phyloP scores from a whole-genome alignment of 2,113 vertebrate species.

The Cinclus cinclus region DNA sequence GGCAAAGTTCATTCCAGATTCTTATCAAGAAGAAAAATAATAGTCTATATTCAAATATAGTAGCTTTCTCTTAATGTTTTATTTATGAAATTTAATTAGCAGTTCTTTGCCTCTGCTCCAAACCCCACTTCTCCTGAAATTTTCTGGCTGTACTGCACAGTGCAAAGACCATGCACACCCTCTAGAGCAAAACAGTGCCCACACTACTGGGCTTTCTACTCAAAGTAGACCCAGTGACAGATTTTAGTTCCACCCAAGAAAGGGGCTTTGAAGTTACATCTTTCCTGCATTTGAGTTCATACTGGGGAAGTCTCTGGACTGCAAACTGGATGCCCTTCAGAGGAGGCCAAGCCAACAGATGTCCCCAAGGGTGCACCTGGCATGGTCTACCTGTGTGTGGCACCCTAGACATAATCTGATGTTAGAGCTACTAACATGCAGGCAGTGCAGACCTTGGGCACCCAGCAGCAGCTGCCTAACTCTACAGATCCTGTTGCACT shows the following conservation, averaged over 20 bases:
- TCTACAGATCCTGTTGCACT: neutral
- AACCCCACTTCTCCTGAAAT: neutral
- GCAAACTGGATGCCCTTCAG: neutral
- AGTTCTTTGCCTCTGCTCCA: neutral
- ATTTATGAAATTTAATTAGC: conserved; percentile 24
- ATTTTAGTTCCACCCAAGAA: neutral
- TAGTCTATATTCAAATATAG: neutral
- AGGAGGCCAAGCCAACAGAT: neutral
- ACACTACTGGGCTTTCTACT: neutral
- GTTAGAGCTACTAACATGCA: neutral
- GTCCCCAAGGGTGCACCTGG: neutral
- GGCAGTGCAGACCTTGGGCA: neutral
- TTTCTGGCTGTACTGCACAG: neutral
- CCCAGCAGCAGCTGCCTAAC: neutral
- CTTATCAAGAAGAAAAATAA: neutral
- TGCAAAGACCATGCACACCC: neutral
- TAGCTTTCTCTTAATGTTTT: neutral
- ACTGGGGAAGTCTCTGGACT: neutral
- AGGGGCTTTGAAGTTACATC: neutral
- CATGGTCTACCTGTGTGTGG: neutral
- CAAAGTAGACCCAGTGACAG: neutral
- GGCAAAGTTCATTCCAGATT: neutral
- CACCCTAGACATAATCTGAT: neutral
- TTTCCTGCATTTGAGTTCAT: neutral
- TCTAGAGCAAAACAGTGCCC: neutral